Conservation (phyloP, 2,888 invertebrate species). For the Drosophila borealis region DNA sequence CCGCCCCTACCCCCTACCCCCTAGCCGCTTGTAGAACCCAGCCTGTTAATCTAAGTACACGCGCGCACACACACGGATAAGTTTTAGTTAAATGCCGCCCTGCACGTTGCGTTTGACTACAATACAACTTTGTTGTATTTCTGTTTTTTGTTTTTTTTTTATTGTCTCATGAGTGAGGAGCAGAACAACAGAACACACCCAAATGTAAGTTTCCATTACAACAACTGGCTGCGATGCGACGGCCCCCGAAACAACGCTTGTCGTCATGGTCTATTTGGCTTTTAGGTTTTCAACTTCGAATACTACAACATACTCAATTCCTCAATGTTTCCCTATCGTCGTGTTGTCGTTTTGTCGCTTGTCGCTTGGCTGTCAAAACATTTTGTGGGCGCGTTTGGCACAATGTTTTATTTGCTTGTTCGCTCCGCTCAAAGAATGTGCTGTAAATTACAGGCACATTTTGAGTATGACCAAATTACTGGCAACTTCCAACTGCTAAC, state of each 20-base stretch:
- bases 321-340: slow-evolving; percentile 32
- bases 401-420: slow-evolving; percentile 64
- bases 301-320: slow-evolving; percentile 9
- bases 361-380: slow-evolving; percentile 39
- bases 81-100: slow-evolving; percentile 37
- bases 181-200: slow-evolving; percentile 57
- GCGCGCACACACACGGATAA: slow-evolving; percentile 35
- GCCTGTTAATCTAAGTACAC: slow-evolving; percentile 35
- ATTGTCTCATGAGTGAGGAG: slow-evolving; percentile 40
- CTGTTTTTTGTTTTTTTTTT: slow-evolving; percentile 22
- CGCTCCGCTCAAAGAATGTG: slow-evolving; percentile 39
- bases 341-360: slow-evolving; percentile 29
- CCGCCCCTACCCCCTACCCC: not conserved
- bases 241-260: slow-evolving; percentile 32
- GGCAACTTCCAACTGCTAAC: slow-evolving; percentile 32
- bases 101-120: slow-evolving; percentile 27
- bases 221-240: slow-evolving; percentile 18
- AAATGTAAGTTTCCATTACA: slow-evolving; percentile 47
- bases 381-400: slow-evolving; percentile 65
- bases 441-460: slow-evolving; percentile 43
- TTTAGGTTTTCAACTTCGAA: slow-evolving; percentile 58
- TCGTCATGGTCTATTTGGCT: slow-evolving; percentile 74
- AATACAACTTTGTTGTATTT: slow-evolving; percentile 31
- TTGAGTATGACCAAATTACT: slow-evolving; percentile 35
- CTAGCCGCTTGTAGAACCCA: no score